These are phyloP conservation scores for Geopemphigus sp. DNA, from an alignment of 1,140 invertebrate species.

Conservation along the genomic window DNA sequence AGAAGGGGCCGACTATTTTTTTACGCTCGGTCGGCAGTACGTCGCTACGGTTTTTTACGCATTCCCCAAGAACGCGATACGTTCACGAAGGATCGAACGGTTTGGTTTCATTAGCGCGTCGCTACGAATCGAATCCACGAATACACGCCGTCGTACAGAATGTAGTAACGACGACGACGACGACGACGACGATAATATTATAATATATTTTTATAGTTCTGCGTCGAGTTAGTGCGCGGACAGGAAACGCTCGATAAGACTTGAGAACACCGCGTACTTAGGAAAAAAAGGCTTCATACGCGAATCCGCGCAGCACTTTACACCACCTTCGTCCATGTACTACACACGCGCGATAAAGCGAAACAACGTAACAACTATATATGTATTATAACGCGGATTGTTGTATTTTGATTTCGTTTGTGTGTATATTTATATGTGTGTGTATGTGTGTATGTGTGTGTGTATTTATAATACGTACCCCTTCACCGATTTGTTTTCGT, in stretches of 20 bases:
- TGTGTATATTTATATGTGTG: neutral
- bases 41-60: too few species aligned
- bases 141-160: too few species aligned
- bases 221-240: neutral
- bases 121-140: too few species aligned
- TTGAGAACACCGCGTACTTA: neutral
- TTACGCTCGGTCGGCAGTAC: too few species aligned
- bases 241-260: neutral
- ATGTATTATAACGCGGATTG: too few species aligned
- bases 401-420: neutral
- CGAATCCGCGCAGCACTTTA: neutral
- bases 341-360: slow-evolving; percentile 21
- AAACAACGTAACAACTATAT: neutral
- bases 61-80: too few species aligned
- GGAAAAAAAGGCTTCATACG: too few species aligned
- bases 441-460: neutral
- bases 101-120: too few species aligned
- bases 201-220: neutral
- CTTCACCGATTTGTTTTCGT: slow-evolving; percentile 3
- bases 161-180: too few species aligned
- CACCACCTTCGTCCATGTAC: neutral
- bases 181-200: too few species aligned
- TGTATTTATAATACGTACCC: neutral
- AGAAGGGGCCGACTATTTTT: too few species aligned
- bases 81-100: too few species aligned